Conservation (phyloP, 2,888 invertebrate species). For the Diadegma fenestrale region DNA sequence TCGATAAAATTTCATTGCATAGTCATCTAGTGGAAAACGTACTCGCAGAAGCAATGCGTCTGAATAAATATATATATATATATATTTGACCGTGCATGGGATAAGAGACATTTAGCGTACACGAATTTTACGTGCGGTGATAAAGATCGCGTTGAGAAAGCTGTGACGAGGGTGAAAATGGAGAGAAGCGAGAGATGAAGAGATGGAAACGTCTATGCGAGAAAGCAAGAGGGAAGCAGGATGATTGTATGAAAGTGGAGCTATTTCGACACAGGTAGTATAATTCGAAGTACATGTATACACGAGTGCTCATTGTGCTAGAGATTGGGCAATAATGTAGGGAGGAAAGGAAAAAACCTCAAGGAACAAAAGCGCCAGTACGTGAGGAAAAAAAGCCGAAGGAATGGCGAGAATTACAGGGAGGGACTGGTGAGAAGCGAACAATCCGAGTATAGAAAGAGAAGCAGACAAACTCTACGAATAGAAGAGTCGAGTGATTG, state of each 20-base stretch:
- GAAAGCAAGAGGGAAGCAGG: conserved; percentile 3
- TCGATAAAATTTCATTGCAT: conserved; percentile 22
- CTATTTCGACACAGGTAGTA: conserved; percentile 38
- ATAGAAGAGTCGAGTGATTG: conserved; percentile 61
- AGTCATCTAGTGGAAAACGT: not conserved
- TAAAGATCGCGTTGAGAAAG: conserved; percentile 40
- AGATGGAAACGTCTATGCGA: conserved; percentile 1
- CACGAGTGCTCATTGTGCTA: conserved; percentile 41
- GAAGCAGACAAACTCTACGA: conserved; percentile 27
- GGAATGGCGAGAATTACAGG: not conserved
- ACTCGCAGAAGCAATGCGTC: conserved; percentile 2
- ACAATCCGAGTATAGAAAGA: not conserved
- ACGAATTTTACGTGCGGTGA: conserved; percentile 43
- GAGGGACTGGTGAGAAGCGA: not conserved
- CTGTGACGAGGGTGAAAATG: conserved; percentile 17
- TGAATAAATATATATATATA: not conserved
- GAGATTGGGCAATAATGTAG: conserved; percentile 71
- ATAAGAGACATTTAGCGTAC: conserved; percentile 26
- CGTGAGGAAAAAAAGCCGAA: conserved; percentile 23
- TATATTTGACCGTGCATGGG: conserved; percentile 8
- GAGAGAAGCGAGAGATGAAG: not conserved
- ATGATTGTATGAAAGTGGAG: conserved; percentile 15
- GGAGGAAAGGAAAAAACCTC: conserved; percentile 56
- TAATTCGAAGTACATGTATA: conserved; percentile 40
- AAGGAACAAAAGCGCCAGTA: conserved; percentile 25